These are phyloP conservation scores for Phrixothrix hirtus DNA, from an alignment of 2,888 invertebrate species.

Conservation along the genomic window DNA sequence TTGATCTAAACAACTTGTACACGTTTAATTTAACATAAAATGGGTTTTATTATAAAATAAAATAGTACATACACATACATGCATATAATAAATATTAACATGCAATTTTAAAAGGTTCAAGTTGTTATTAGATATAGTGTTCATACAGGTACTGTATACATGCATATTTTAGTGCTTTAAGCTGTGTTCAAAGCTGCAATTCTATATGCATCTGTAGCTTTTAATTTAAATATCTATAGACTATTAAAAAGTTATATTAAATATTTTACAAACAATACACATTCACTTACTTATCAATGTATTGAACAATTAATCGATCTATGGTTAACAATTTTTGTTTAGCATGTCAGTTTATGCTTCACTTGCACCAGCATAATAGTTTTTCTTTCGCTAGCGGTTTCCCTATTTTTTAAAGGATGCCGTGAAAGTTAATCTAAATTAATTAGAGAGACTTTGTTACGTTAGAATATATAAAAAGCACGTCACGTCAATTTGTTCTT, in stretches of 20 bases:
- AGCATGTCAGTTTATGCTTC: slow-evolving; percentile 12
- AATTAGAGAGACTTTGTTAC: slow-evolving; percentile 5
- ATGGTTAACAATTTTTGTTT: slow-evolving; percentile 4
- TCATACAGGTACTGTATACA: slow-evolving; percentile 12
- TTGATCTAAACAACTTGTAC: no score
- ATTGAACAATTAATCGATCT: slow-evolving; percentile 6
- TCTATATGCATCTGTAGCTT: slow-evolving; percentile 16
- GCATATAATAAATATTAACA: background rate
- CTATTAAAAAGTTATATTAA: slow-evolving; percentile 7
- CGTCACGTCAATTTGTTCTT: no score
- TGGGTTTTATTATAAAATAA: no score
- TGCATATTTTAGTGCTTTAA: slow-evolving; percentile 17
- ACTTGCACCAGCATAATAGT: background rate
- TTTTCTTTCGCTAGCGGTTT: background rate
- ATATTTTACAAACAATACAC: background rate
- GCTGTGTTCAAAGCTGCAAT: slow-evolving; percentile 19
- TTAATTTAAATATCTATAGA: slow-evolving; percentile 11
- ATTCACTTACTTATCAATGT: background rate
- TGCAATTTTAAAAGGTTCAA: slow-evolving; percentile 6
- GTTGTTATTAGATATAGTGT: slow-evolving; percentile 16
- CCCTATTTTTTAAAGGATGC: background rate
- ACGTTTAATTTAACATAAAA: no score
- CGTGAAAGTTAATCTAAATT: slow-evolving; percentile 5
- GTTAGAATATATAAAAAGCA: no score
- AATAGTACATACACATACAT: no score